phyloP scores from a whole-genome alignment of 2,113 vertebrate genomes.

The Phoxinus phoxinus region DNA sequence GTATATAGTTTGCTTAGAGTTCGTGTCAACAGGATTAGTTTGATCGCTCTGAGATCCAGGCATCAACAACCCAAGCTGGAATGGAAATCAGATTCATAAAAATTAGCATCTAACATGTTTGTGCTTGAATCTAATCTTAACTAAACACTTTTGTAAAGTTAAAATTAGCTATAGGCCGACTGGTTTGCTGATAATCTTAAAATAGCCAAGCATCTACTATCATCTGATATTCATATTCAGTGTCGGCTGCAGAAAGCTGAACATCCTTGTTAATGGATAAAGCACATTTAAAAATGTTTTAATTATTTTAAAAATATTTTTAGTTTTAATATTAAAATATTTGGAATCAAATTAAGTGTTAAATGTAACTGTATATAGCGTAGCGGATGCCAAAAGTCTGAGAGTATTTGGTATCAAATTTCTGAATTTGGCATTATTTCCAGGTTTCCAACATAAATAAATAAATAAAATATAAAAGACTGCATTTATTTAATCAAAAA shows the following conservation, averaged over 20 bases:
- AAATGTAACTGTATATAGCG: not conserved
- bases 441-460: too few relatives aligned
- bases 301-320: not conserved
- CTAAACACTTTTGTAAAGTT: not conserved
- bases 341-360: not conserved
- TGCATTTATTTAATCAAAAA: too few relatives aligned
- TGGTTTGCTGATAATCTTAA: too few relatives aligned
- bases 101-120: not conserved
- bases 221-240: not conserved
- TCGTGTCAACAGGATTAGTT: constrained; percentile 10
- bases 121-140: not conserved
- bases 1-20: constrained; percentile 15
- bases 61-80: constrained; percentile 23
- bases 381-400: too few relatives aligned
- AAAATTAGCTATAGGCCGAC: not conserved
- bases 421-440: too few relatives aligned
- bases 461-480: too few relatives aligned
- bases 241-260: not conserved
- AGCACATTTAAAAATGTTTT: not conserved
- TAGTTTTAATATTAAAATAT: not conserved
- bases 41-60: not conserved
- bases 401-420: too few relatives aligned
- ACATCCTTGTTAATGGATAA: not conserved
- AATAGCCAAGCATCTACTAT: too few relatives aligned
- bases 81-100: not conserved